Base-by-base conservation (phyloP, 2,113 vertebrate genomes). In the Callocephalon fimbriatum region DNA sequence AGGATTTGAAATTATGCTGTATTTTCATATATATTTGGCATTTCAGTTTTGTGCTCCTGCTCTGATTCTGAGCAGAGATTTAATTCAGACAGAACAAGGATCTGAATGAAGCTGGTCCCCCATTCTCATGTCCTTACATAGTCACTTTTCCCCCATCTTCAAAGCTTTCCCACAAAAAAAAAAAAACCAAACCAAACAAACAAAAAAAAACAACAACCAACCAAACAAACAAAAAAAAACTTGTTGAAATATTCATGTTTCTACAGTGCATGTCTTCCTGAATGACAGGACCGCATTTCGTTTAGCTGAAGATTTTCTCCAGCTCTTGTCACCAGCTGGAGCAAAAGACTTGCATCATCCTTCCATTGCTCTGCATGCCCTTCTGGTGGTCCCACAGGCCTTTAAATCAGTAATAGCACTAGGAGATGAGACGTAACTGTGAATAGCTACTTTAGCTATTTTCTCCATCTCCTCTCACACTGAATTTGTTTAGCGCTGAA, bases 341-440 rank as follows among this genome's bases (percentile, higher is more conserved):
- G 18, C 0, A 0, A 12, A 20, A 12, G 12, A 7, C 35, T 9
- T 0, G 14, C 63, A 23, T 29, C 17, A 5, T 8, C 31, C 61
- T 17, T 4, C 25, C 3, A 37, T 10, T 2, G 1, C 61, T 16
- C 50, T 2, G 22, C 26, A 17, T 9, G 2, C 31, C 23, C 32
- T 48, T 50, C 17, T 16, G 5, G 6, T 50, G 29, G 59, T 19
- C n/a, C 65, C 26, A 3, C 54, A 9, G 22, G 32, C 5, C 44
- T 27, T 6, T 7, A 20, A 5, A 17, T 4, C 32, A 3, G 15
- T 4, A 5, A 47, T 20, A 16, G 10, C 11, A 47, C 38, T 4
- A 15, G 13, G 18, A 66, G 15, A 29, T 4, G 0, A 23, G 9
- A 17, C 3, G 3, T 9, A 6, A 22, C 0, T 9, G 21, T 3